phyloP scores from a whole-genome alignment of 2,113 vertebrate genomes.

The Thamnophis sirtalis region DNA sequence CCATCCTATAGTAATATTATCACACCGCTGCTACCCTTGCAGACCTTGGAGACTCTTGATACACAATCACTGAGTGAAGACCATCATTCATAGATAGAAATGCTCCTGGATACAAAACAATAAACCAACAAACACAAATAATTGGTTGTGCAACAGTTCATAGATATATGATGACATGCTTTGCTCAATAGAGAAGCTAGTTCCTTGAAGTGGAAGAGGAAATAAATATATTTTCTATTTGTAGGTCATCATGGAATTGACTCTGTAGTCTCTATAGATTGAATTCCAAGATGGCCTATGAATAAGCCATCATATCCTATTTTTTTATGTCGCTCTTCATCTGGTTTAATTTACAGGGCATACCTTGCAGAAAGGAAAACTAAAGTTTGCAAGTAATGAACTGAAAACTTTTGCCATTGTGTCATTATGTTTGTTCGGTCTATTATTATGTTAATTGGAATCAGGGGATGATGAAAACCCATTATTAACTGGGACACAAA shows the following conservation, averaged over 20 bases:
- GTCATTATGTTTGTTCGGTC: constrained; percentile 2
- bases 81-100: background rate
- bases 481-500: constrained; percentile 8
- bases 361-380: constrained; percentile 13
- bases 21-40: background rate
- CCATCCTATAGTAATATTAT: background rate
- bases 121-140: background rate
- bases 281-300: background rate
- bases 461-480: background rate
- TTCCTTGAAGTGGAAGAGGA: background rate
- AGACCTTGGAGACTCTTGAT: background rate
- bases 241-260: background rate
- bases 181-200: background rate
- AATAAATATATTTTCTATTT: background rate
- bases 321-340: background rate
- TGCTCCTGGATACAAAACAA: background rate
- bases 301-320: background rate
- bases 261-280: background rate
- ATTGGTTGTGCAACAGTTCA: background rate
- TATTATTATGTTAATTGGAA: fast-evolving
- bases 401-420: constrained; percentile 12
- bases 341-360: background rate
- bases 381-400: constrained; percentile 30
- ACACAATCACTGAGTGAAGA: background rate
- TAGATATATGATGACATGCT: background rate